phyloP scores from a whole-genome alignment of 2,888 invertebrate genomes.

The Troglohyphantes excavatus region DNA sequence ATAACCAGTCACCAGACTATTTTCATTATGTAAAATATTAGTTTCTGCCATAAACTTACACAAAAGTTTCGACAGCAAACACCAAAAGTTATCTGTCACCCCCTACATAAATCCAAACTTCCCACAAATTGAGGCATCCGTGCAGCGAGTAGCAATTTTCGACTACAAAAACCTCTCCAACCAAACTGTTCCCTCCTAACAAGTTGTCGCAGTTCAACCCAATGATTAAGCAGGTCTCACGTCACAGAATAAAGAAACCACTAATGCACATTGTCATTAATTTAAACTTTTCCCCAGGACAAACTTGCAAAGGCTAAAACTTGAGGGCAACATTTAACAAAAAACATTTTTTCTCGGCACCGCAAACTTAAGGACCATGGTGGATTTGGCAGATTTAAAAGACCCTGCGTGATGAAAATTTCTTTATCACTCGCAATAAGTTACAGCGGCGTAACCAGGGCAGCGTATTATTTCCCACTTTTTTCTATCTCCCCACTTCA shows the following conservation, averaged over 20 bases:
- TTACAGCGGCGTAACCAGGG: not conserved
- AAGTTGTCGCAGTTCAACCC: constrained; percentile 41
- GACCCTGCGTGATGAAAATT: constrained; percentile 42
- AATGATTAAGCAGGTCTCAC: constrained; percentile 47
- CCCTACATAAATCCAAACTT: not conserved
- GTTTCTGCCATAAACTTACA: no score
- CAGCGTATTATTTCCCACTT: constrained; percentile 59
- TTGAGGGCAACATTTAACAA: constrained; percentile 34
- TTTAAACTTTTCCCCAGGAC: constrained; percentile 36
- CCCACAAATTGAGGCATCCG: no score
- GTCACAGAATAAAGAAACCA: constrained; percentile 21
- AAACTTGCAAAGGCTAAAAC: constrained; percentile 25
- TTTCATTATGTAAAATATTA: no score
- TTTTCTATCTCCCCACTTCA: not conserved
- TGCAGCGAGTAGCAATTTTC: constrained; percentile 22
- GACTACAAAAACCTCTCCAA: not conserved
- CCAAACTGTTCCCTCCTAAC: not conserved
- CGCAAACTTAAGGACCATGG: not conserved
- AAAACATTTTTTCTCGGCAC: constrained; percentile 45
- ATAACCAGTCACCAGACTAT: no score
- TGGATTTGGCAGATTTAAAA: constrained; percentile 7
- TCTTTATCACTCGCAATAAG: constrained; percentile 50
- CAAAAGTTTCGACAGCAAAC: no score
- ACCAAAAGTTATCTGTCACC: no score
- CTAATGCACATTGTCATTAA: constrained; percentile 55